Base-by-base conservation (phyloP, 2,888 invertebrate species). In the Erebia aethiops region DNA sequence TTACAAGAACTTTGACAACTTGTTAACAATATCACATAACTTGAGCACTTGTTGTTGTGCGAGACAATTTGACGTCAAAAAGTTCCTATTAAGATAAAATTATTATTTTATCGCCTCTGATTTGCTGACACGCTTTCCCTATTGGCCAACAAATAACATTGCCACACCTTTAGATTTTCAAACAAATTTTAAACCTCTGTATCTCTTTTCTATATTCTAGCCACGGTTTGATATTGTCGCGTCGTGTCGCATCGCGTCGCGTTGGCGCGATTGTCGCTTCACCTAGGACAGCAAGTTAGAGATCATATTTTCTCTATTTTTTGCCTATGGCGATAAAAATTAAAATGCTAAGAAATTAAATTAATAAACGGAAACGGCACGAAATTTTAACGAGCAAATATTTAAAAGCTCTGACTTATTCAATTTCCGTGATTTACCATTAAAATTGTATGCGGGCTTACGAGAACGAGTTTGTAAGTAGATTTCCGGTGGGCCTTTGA, bases 401-500 rank as follows among this genome's bases (percentile, higher is more conserved):
- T 35, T 35, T 35, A 61, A 61, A 43, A 11, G 16, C 16, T 51
- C 26, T 13, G 14, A 26, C 57, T 62, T 67, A 72, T 72, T 66
- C 52, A 69, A 69, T 69, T 69, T 66, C 66, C 62, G 62, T 63
- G 65, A 10, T 54, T 54, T 54, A 18, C 54, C 69, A 54, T 69
- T 66, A 66, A 66, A 71, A 60, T 71, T 69, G 66, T 52, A 66
- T 26, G 51, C 41, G 56, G 21, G 57, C 62, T 72, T 69, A 69
- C 69, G 62, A 43, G 68, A 69, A 49, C 43, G 41, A 68, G 68
- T 69, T 70, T 68, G 49, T 74, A 69, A 72, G 72, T 74, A 73
- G 71, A 72, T 70, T 75, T 54, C 57, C 35, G 46, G 66, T 67
- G 46, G 16, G 41, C 52, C 51, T 54, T 54, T 52, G 54, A 16